Evolutionary conservation across 1,140 invertebrate genomes (phyloP).

Genomic region (Belonocnema kinseyi): DNA sequence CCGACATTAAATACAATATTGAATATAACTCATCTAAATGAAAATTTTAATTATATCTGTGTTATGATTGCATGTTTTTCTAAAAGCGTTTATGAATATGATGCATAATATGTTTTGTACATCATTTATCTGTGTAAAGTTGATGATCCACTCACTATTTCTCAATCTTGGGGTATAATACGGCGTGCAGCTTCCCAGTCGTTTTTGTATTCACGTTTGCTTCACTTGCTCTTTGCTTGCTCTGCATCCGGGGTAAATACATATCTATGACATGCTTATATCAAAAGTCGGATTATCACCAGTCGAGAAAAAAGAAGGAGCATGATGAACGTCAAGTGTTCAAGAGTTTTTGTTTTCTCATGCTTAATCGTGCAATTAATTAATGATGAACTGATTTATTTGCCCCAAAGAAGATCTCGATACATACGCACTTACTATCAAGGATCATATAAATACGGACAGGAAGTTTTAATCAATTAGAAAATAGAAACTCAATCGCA

Average conservation of each 20-base stretch:
- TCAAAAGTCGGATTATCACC: background rate
- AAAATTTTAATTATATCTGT: too few species aligned
- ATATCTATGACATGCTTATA: background rate
- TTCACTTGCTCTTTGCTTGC: background rate
- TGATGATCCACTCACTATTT: background rate
- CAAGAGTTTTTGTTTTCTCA: background rate
- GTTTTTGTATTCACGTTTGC: conserved; percentile 6
- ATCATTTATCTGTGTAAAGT: background rate
- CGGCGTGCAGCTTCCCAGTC: background rate
- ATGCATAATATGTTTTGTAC: background rate
- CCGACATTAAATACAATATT: too few species aligned
- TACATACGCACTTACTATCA: too few species aligned
- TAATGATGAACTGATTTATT: background rate
- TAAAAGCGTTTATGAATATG: too few species aligned
- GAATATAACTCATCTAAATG: too few species aligned
- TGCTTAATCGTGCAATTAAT: background rate
- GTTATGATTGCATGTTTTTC: too few species aligned
- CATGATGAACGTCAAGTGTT: background rate
- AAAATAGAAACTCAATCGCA: too few species aligned
- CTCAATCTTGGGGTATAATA: background rate
- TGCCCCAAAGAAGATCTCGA: too few species aligned
- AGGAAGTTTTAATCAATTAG: too few species aligned
- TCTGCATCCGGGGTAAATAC: background rate
- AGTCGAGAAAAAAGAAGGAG: background rate
- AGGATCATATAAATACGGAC: too few species aligned